Percentiles rank a stretch among this genome's conserved stretches.
Conservation (phyloP, 2,888 invertebrate species). For the Corythucha ciliata region DNA sequence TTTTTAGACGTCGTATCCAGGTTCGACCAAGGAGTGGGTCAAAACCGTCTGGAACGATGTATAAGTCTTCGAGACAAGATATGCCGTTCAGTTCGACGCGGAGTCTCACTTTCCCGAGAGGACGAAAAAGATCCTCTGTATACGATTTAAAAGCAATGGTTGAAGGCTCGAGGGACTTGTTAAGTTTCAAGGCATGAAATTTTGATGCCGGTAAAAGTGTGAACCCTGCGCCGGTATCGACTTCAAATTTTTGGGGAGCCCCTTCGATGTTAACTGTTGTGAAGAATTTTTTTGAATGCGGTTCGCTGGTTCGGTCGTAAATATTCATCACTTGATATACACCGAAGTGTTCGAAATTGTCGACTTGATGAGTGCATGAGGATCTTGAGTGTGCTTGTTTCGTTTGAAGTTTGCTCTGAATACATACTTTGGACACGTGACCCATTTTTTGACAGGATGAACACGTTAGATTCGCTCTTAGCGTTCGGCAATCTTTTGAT, state of each 20-base stretch:
- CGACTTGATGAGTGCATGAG: too few species aligned
- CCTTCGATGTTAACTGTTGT: constrained; percentile 1
- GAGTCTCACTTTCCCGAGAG: constrained; percentile 5
- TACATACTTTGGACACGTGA: constrained; percentile 20
- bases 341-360: too few species aligned
- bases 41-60: constrained; percentile 9
- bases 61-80: constrained; percentile 3
- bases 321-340: too few species aligned
- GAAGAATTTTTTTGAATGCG: neutral
- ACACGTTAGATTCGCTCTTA: constrained; percentile 1
- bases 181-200: neutral
- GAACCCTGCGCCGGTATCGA: constrained; percentile 4
- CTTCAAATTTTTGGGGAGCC: constrained; percentile 4
- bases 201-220: neutral
- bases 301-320: neutral
- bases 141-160: constrained; percentile 1
- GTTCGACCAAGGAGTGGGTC: neutral
- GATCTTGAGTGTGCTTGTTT: constrained; percentile 9
- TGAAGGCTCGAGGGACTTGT: neutral
- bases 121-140: constrained; percentile 1
- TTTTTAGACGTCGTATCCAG: constrained; percentile 6
- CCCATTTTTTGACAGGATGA: constrained; percentile 18
- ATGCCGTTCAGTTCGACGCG: neutral
- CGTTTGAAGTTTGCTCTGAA: constrained; percentile 11
- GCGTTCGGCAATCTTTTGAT: constrained; percentile 14